These are phyloP conservation scores for Trichomalopsis sarcophagae DNA, from an alignment of 1,140 invertebrate species.

Conservation along the genomic window DNA sequence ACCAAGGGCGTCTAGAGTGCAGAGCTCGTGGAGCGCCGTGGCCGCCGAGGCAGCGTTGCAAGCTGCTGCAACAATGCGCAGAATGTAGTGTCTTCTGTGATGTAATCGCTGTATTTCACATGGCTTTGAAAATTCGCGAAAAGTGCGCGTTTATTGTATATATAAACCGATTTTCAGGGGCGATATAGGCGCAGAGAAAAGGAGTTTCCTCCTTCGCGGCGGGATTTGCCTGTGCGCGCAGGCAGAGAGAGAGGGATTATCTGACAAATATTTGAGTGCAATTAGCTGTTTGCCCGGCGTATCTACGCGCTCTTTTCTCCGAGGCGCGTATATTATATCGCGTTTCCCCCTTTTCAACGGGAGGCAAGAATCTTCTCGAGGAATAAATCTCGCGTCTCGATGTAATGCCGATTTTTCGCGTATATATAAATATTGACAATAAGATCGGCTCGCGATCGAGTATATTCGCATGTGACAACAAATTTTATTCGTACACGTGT, in stretches of 20 bases:
- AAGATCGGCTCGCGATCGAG: too few relatives aligned
- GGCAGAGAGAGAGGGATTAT: conserved; percentile 58
- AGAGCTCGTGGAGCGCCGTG: conserved; percentile 65
- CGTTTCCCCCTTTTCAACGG: not conserved
- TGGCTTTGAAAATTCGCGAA: too few relatives aligned
- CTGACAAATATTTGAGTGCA: conserved; percentile 70
- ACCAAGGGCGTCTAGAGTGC: conserved; percentile 67
- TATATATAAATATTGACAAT: not conserved
- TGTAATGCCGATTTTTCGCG: not conserved
- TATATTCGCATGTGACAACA: not conserved
- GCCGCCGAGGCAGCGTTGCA: conserved; percentile 61
- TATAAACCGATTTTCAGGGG: conserved; percentile 2
- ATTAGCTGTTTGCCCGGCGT: conserved; percentile 70
- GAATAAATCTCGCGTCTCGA: not conserved
- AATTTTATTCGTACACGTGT: too few relatives aligned
- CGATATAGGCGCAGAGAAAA: not conserved
- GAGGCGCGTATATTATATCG: too few relatives aligned
- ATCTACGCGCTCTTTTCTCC: conserved; percentile 65
- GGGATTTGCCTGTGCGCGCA: conserved; percentile 6
- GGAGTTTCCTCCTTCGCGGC: not conserved
- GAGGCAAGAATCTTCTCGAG: not conserved
- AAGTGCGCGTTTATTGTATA: too few relatives aligned
- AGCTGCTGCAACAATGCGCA: conserved; percentile 63
- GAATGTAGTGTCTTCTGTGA: not conserved
- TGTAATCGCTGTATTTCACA: too few relatives aligned